phyloP scores from a whole-genome alignment of 2,113 vertebrate species.

The Esox niger region DNA sequence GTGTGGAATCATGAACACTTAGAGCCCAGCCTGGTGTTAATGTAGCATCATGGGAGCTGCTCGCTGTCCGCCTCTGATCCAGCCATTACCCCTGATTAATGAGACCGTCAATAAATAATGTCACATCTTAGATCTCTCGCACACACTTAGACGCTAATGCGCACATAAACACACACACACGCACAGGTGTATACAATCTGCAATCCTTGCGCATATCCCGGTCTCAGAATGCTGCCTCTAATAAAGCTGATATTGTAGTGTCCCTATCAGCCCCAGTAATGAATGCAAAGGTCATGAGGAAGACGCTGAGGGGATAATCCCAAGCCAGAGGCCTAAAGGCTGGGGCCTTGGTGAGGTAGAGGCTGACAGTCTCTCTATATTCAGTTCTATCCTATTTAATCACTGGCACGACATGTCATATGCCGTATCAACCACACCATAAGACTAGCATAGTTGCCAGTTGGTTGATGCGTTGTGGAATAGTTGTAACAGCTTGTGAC shows the following conservation, averaged over 20 bases:
- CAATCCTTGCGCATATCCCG: background rate
- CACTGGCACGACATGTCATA: no score
- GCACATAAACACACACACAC: background rate
- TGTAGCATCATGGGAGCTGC: slow-evolving; percentile 1
- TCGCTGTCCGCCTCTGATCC: slow-evolving; percentile 3
- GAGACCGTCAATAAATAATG: background rate
- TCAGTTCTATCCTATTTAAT: background rate
- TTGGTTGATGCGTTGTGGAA: no score
- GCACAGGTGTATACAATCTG: background rate
- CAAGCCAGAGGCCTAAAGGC: background rate
- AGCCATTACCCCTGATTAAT: slow-evolving; percentile 19
- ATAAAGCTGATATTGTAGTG: background rate
- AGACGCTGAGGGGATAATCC: background rate
- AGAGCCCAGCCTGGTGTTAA: slow-evolving; percentile 6
- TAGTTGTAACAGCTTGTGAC: no score
- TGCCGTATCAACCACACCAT: background rate
- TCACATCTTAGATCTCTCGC: background rate
- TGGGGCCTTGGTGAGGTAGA: background rate
- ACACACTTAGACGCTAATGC: background rate
- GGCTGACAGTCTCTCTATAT: background rate
- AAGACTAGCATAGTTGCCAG: background rate
- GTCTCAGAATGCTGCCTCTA: background rate
- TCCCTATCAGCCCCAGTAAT: slow-evolving; percentile 5
- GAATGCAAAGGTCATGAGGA: slow-evolving; percentile 4
- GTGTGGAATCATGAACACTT: slow-evolving; percentile 1